Percentiles rank a stretch among this genome's conserved stretches.
Conservation (phyloP, 2,888 invertebrate genomes). For the Sialis lutaria region DNA sequence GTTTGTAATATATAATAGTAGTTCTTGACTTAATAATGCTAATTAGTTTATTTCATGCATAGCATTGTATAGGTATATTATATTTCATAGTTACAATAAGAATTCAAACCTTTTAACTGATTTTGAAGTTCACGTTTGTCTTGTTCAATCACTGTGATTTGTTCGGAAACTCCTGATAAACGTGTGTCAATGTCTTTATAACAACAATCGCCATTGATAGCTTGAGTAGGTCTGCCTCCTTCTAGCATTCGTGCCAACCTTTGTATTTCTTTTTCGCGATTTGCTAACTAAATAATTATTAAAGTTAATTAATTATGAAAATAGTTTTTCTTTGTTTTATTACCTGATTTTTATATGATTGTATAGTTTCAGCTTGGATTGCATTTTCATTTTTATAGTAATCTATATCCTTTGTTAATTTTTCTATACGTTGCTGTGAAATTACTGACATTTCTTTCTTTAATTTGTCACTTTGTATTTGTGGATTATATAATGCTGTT, state of each 20-base stretch:
- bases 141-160: slow-evolving; percentile 38
- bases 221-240: slow-evolving; percentile 48
- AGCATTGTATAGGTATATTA: too few relatives aligned
- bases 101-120: slow-evolving; percentile 27
- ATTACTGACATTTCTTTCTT: too few relatives aligned
- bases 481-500: too few relatives aligned
- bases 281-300: slow-evolving; percentile 15
- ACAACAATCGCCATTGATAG: slow-evolving; percentile 46
- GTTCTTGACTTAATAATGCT: background rate
- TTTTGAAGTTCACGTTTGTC: slow-evolving; percentile 38
- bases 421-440: slow-evolving; percentile 18
- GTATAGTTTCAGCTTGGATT: slow-evolving; percentile 20
- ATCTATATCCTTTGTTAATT: slow-evolving; percentile 24
- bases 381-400: slow-evolving; percentile 24
- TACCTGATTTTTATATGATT: slow-evolving; percentile 26
- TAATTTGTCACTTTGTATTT: too few relatives aligned
- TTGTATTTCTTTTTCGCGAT: slow-evolving; percentile 51
- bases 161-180: slow-evolving; percentile 27
- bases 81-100: background rate
- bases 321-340: too few relatives aligned
- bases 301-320: too few relatives aligned
- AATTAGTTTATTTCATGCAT: background rate
- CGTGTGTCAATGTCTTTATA: slow-evolving; percentile 36
- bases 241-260: slow-evolving; percentile 49
- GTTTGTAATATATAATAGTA: background rate